Base-by-base conservation (phyloP, 2,888 invertebrate species). In the Nomada fabriciana region DNA sequence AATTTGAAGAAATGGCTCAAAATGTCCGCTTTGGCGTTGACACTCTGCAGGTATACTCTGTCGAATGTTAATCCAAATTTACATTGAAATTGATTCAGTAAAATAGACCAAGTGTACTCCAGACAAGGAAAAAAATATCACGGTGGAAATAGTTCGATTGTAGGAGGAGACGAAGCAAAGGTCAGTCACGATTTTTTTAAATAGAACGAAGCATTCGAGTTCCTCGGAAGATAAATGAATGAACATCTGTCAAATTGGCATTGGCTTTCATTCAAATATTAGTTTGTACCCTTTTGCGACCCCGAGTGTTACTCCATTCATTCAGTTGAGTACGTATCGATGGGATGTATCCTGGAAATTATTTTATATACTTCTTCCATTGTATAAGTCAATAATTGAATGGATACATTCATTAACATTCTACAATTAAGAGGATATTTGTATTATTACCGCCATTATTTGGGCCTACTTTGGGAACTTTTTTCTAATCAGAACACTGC, bases 221-320 rank as follows among this genome's bases (percentile, higher is more conserved):
- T 18, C 55, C 11, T 36, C 5, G 1, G 20, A 15, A 42, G 42
- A 42, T 68, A 55, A 68, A 55, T 42, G 55, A 68, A 0, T 42
- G 11, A 42, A 23, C 3, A 23, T 61, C 18, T 18, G 61, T 52
- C 52, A 52, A 71, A 71, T 42, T 61, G 13, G 23, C 61, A 71
- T 42, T 61, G 13, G 23, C 11, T 52, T 52, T 23, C 47, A 13
- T 71, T 61, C 52, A 61, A 71, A 61, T 52, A 13, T 50, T 50
- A 20, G 70, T 7, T 47, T 15, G 13, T 13, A 25, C n/a, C n/a
- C 43, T n/a, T 42, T 20, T 60, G 2, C 60, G 18, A 42, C 18
- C 36, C 11, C 20, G 15, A 29, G 10, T 47, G 20, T 2, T 2
- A 0, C 36, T 53, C 53, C 4, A 15, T 42, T 55, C 68, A 42